A percentile compares a stretch with the other conserved stretches of the same genome.
phyloP scores from a whole-genome alignment of 2,888 invertebrate genomes.

The Blomia tropicalis region DNA sequence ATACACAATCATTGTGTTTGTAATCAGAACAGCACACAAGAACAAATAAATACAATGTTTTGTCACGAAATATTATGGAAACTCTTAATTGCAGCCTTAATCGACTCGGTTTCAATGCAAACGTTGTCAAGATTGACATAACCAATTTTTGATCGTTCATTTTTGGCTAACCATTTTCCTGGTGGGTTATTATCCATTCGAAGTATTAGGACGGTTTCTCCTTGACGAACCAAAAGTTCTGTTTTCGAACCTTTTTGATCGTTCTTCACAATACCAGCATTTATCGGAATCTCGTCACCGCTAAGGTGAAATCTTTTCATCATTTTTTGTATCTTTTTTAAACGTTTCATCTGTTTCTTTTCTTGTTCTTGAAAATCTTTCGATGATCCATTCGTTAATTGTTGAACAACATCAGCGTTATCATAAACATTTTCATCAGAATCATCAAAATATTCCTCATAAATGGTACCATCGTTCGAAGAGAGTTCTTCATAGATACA shows the following conservation, averaged over 20 bases:
- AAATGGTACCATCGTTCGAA: slow-evolving; percentile 6
- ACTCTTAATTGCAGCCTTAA: slow-evolving; percentile 26
- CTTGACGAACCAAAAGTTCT: slow-evolving; percentile 27
- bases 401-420: neutral
- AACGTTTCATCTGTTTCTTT: slow-evolving; percentile 1
- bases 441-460: slow-evolving; percentile 14
- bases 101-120: slow-evolving; percentile 30
- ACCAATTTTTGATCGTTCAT: slow-evolving; percentile 30
- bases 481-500: slow-evolving; percentile 8
- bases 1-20: too few relatives aligned
- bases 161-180: slow-evolving; percentile 29
- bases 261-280: slow-evolving; percentile 28
- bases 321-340: slow-evolving; percentile 19
- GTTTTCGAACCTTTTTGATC: slow-evolving; percentile 24
- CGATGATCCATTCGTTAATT: neutral
- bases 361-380: neutral
- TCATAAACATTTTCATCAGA: slow-evolving; percentile 18
- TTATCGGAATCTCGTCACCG: slow-evolving; percentile 29
- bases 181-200: slow-evolving; percentile 30
- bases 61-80: slow-evolving; percentile 6
- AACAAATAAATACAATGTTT: too few relatives aligned
- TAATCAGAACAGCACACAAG: too few relatives aligned
- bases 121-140: slow-evolving; percentile 30
- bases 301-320: slow-evolving; percentile 25
- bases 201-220: slow-evolving; percentile 28